Evolutionary conservation across 2,888 invertebrate species (phyloP).

Genomic region (Tipula unca): DNA sequence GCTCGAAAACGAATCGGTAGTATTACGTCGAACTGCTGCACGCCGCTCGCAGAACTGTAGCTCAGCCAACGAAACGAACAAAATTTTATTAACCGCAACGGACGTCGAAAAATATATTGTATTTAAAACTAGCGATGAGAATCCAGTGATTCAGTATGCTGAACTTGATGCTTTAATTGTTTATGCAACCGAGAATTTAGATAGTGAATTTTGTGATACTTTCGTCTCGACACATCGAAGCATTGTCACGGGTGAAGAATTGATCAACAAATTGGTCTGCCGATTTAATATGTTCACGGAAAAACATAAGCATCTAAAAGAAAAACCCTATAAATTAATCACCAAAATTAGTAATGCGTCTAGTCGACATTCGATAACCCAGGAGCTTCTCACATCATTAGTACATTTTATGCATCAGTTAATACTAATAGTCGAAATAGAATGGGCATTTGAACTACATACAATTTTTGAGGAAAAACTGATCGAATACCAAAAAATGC

Average conservation of each 20-base stretch:
- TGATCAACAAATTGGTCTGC: background rate
- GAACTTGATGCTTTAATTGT: background rate
- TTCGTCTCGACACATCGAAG: background rate
- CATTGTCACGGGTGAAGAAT: background rate
- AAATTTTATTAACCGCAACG: background rate
- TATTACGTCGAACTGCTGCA: background rate
- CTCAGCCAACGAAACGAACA: background rate
- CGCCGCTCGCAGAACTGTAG: background rate
- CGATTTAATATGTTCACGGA: background rate
- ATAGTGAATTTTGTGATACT: background rate
- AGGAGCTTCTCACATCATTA: background rate
- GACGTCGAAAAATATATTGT: background rate
- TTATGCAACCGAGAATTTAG: background rate
- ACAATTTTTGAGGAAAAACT: background rate
- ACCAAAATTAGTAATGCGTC: background rate
- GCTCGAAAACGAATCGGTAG: background rate
- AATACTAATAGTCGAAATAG: background rate
- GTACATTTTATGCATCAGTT: background rate
- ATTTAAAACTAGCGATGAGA: background rate
- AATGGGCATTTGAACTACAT: background rate
- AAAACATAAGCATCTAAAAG: background rate
- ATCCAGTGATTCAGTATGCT: background rate
- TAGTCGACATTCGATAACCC: background rate
- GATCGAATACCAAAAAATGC: background rate
- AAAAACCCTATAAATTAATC: background rate